Percentiles rank a stretch among this genome's conserved stretches.
Conservation (phyloP, 1,140 invertebrate genomes). For the Neomicropteryx cornuta region DNA sequence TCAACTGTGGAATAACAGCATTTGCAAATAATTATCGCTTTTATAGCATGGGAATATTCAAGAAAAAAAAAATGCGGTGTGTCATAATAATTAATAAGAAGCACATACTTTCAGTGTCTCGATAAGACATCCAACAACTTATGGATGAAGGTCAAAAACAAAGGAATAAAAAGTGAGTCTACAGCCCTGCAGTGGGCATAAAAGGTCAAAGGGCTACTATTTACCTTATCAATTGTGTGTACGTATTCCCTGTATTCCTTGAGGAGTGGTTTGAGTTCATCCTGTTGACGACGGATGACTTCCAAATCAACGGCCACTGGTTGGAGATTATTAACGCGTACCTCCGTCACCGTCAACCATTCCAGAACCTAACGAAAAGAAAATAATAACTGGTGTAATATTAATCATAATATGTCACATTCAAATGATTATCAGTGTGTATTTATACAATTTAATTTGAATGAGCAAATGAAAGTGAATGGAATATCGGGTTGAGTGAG, state of each 20-base stretch:
- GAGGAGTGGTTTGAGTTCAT: slow-evolving; percentile 78
- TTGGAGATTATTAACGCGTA: slow-evolving; percentile 55
- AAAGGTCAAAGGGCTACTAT: too few species aligned
- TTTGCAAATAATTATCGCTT: too few species aligned
- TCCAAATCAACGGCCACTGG: slow-evolving; percentile 83
- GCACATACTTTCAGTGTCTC: too few species aligned
- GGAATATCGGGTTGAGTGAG: too few species aligned
- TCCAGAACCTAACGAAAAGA: slow-evolving; percentile 47
- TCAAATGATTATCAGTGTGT: neutral
- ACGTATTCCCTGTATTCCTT: slow-evolving; percentile 86
- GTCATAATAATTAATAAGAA: neutral
- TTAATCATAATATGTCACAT: neutral
- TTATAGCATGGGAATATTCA: too few species aligned
- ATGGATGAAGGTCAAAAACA: too few species aligned
- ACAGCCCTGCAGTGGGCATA: too few species aligned
- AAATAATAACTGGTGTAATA: neutral
- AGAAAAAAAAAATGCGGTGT: slow-evolving; percentile 1
- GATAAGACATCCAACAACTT: too few species aligned
- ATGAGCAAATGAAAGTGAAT: too few species aligned
- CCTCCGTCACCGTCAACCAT: slow-evolving; percentile 77
- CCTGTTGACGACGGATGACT: slow-evolving; percentile 67
- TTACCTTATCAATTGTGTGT: slow-evolving; percentile 70
- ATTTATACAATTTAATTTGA: too few species aligned
- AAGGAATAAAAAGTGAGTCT: too few species aligned
- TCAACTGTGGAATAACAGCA: too few species aligned